Evolutionary conservation across 2,797 vertebrate genomes (phyloP), one percentile per base, ranked within the genome.

Genomic region (Lindbergichthys nudifrons): DNA sequence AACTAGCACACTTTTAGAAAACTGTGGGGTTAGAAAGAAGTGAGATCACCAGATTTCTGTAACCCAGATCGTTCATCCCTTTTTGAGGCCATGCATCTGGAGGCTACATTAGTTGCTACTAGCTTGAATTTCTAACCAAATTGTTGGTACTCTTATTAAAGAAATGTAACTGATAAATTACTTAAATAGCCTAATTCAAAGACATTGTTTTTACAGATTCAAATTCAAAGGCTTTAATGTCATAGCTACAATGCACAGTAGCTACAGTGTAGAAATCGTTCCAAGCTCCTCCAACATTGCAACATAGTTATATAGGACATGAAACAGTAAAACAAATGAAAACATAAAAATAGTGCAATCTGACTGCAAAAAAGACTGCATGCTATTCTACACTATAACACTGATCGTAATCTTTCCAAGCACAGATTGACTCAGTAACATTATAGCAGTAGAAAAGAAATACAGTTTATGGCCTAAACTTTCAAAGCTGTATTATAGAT

Each of bases 101-200:
- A 41, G 21, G 30, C 48, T 9, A 15, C n/a, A 11, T 52, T 32
- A 61, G 18, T 16, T 0, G 4, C 16, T 18, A 12, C n/a, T 6
- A 14, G 26, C 26, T 26, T 26, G 26, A 45, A 32, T 51, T 16
- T 41, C 3, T 1, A 3, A 43, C 39, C 3, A 11, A 32, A 36
- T 11, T 45, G 14, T 23, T 2, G 10, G 10, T 12, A 15, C 42
- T 11, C 23, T n/a, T 26, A 26, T 62, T 32, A 3, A 14, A 19
- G 43, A 32, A 30, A 19, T 36, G 15, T 19, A 43, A 5, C n/a
- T 48, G 15, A 64, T 52, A 10, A 73, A 54, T 54, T 10, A 26
- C 43, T 2, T 11, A 23, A 72, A 72, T 42, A 59, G 41, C 19
- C 21, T 14, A 5, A 56, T 26, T 72, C 59, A 63, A 51, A 75